Evolutionary conservation across 2,113 vertebrate genomes (phyloP), one percentile per base, ranked within the genome.

Genomic region (Dendropsophus ebraccatus): DNA sequence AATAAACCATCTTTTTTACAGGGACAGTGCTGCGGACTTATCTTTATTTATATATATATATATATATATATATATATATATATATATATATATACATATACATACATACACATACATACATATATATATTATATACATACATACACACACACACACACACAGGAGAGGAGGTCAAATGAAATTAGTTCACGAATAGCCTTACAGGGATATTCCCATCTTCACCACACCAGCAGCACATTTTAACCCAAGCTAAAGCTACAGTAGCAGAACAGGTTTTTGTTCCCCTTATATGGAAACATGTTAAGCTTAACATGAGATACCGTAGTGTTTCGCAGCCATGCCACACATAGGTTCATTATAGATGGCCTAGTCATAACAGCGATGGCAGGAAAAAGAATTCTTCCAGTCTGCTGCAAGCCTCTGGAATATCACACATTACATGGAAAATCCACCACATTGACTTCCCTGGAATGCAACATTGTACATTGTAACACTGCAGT

Each of bases 351-450:
- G 23, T 60, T 80, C 23, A 80, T 80, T 80, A 62, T 47, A 23
- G n/a, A 80, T n/a, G 23, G n/a, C 35, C 47, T 6, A n/a, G 45
- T 37, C 23, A 19, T 41, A 41, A 62, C 12, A 80, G 16, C 52
- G 8, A n/a, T 60, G 52, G 25, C 54, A 60, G 37, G 77, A 1
- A 80, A 80, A 47, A 45, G 3, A 28, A 37, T 58, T 52, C 35
- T n/a, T 62, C 32, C 25, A 54, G 19, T 37, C 50, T 21, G 19
- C 54, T 37, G 50, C 11, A 37, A 58, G 52, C 52, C 8, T 60
- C 54, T 41, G 30, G 60, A 65, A 47, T 62, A 80, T 80, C n/a
- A 80, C 23, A 45, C 23, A 80, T 62, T 8, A 45, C n/a, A 80
- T 80, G 35, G 35, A 62, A 28, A 80, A 62, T 16, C 62, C 58